Conservation (phyloP, 2,113 vertebrate species). For the Cromileptes altivelis region DNA sequence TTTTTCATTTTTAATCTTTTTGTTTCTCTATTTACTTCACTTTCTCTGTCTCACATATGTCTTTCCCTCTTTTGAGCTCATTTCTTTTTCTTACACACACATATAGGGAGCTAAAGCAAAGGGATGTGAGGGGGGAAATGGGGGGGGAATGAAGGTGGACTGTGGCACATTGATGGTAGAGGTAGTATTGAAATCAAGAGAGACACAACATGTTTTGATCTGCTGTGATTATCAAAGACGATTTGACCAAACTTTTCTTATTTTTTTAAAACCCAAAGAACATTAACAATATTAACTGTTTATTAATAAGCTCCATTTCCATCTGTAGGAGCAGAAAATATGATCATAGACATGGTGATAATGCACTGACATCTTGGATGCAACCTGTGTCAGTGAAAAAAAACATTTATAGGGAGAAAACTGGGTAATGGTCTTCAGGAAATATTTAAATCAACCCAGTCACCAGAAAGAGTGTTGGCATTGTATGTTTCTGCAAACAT, state of each 20-base stretch:
- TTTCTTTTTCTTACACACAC: not conserved
- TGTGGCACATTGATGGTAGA: not conserved
- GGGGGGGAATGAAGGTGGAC: not conserved
- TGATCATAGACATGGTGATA: not conserved
- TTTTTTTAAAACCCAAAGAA: not conserved
- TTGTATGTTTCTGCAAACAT: too few species aligned
- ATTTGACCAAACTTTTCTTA: not conserved
- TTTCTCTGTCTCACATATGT: not conserved
- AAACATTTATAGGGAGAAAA: not conserved
- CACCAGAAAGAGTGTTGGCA: too few species aligned
- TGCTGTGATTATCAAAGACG: not conserved
- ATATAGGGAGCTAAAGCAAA: not conserved
- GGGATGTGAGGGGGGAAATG: not conserved
- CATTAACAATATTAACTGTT: too few species aligned
- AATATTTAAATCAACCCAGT: too few species aligned
- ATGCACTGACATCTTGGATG: not conserved
- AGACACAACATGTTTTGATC: not conserved
- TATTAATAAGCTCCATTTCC: not conserved
- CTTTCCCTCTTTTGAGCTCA: not conserved
- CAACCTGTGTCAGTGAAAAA: not conserved
- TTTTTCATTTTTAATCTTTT: not conserved
- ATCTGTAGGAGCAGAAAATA: not conserved
- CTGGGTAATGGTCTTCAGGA: too few species aligned
- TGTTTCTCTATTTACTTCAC: not conserved
- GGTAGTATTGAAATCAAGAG: not conserved